These are phyloP conservation scores for Spodoptera frugiperda DNA, from an alignment of 1,140 invertebrate genomes.

Conservation along the genomic window DNA sequence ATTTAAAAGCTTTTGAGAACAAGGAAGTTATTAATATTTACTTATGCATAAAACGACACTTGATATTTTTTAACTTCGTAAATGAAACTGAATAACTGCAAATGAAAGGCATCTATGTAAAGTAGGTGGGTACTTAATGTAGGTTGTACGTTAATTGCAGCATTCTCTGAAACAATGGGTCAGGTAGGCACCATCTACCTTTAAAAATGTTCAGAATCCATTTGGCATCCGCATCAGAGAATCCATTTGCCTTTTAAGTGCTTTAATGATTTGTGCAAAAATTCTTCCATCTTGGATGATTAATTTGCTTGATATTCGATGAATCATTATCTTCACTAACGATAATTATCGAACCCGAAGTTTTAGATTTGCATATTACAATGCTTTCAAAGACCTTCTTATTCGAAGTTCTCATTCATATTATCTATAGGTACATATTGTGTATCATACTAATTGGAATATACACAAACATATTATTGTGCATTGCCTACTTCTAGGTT, in stretches of 20 bases:
- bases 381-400: background rate
- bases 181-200: slow-evolving; percentile 34
- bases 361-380: slow-evolving; percentile 20
- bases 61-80: background rate
- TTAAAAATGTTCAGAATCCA: slow-evolving; percentile 64
- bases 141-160: slow-evolving; percentile 13
- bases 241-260: slow-evolving; percentile 73
- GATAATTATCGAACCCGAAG: slow-evolving; percentile 31
- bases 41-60: background rate
- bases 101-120: background rate
- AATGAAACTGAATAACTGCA: background rate
- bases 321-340: slow-evolving; percentile 61
- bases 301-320: slow-evolving; percentile 58
- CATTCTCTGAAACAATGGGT: slow-evolving; percentile 20
- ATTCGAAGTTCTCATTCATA: background rate
- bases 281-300: slow-evolving; percentile 54
- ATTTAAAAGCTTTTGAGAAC: background rate
- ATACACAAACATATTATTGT: no score
- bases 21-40: background rate
- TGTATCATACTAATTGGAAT: no score
- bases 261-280: slow-evolving; percentile 72
- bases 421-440: background rate
- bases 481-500: no score
- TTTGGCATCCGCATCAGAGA: slow-evolving; percentile 64
- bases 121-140: background rate